Conservation (phyloP, 2,797 vertebrate genomes). For the Gila robusta region DNA sequence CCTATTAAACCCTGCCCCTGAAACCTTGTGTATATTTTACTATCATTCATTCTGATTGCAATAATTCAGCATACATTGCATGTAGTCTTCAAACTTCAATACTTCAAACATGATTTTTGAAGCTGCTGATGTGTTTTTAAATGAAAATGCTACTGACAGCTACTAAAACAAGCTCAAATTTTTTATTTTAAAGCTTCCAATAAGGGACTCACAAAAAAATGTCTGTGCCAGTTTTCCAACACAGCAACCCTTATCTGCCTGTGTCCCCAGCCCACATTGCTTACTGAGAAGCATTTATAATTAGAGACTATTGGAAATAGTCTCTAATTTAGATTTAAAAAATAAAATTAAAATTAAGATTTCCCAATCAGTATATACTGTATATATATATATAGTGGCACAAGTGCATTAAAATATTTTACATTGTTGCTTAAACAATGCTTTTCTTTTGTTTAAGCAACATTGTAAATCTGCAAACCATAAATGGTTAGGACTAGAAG, state of each 20-base stretch:
- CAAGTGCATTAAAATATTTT: neutral
- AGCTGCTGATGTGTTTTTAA: neutral
- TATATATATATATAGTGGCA: neutral
- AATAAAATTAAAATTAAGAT: neutral
- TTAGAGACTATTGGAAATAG: neutral
- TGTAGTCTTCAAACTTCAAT: neutral
- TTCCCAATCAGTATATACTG: neutral
- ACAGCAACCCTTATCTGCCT: constrained; percentile 32
- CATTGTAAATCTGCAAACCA: too few relatives aligned
- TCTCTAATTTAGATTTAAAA: neutral
- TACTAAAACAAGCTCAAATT: neutral
- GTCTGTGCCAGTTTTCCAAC: constrained; percentile 18
- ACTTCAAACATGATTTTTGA: neutral
- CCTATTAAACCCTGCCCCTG: neutral
- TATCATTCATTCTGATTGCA: neutral
- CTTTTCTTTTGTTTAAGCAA: too few relatives aligned
- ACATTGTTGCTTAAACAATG: too few relatives aligned
- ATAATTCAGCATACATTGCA: neutral
- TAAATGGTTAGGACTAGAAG: too few relatives aligned
- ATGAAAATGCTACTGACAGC: neutral
- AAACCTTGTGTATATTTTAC: neutral
- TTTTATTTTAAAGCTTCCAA: neutral
- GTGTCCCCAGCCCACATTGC: constrained; percentile 15
- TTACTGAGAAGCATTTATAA: neutral
- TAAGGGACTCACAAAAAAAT: neutral